phyloP scores from a whole-genome alignment of 2,888 invertebrate species.

The Amphipyra tragopoginis region DNA sequence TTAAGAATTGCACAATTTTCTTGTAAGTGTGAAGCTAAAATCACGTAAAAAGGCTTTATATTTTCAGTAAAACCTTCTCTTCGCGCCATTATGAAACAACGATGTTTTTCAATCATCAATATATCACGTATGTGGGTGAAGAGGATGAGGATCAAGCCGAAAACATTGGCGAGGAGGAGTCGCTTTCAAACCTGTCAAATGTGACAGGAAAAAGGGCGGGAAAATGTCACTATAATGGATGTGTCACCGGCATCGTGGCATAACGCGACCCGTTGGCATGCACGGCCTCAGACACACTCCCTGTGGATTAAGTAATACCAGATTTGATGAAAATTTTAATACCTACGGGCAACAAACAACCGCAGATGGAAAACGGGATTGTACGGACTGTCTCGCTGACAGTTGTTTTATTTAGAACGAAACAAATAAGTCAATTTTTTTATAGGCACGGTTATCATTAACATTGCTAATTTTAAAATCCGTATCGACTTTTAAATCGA shows the following conservation, averaged over 20 bases:
- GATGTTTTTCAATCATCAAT: slow-evolving; percentile 65
- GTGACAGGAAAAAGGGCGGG: slow-evolving; percentile 88
- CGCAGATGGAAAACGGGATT: slow-evolving; percentile 50
- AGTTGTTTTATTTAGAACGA: slow-evolving; percentile 43
- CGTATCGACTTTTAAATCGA: slow-evolving; percentile 20
- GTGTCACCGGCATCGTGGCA: slow-evolving; percentile 86
- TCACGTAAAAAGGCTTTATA: slow-evolving; percentile 45
- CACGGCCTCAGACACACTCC: slow-evolving; percentile 78
- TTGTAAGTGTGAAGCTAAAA: slow-evolving; percentile 49
- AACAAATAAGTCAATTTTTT: slow-evolving; percentile 25
- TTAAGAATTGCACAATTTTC: neutral
- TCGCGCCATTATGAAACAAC: slow-evolving; percentile 46
- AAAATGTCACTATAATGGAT: slow-evolving; percentile 89
- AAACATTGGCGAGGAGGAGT: slow-evolving; percentile 86
- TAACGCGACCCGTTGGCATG: slow-evolving; percentile 81
- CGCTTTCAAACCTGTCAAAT: slow-evolving; percentile 88
- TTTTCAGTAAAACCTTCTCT: slow-evolving; percentile 45
- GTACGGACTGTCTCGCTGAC: slow-evolving; percentile 36
- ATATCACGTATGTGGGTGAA: slow-evolving; percentile 67
- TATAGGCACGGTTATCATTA: slow-evolving; percentile 10
- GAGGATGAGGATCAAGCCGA: slow-evolving; percentile 73
- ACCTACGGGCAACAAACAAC: slow-evolving; percentile 53
- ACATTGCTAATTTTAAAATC: slow-evolving; percentile 12
- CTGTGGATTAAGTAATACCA: slow-evolving; percentile 79
- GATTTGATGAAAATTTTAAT: slow-evolving; percentile 75